These are phyloP conservation scores for Emydoidea blandingii DNA, from an alignment of 2,797 vertebrate genomes.

Conservation along the genomic window DNA sequence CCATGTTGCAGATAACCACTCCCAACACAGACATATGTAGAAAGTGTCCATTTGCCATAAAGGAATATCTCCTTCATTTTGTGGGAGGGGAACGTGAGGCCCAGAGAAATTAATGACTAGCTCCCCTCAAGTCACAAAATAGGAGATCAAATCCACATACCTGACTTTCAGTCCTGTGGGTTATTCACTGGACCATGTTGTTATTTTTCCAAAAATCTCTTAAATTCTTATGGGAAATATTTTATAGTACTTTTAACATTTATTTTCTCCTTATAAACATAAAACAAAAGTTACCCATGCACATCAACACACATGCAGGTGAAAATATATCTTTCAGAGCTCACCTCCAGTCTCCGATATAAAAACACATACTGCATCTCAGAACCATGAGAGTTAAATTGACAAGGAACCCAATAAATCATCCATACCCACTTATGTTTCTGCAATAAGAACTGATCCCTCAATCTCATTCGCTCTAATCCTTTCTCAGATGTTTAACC, in stretches of 20 bases:
- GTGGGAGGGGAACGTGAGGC: background rate
- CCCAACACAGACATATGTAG: background rate
- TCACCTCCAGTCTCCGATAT: background rate
- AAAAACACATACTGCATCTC: background rate
- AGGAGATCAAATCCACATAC: background rate
- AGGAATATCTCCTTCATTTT: background rate
- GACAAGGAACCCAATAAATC: background rate
- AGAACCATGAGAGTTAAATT: background rate
- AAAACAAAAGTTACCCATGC: background rate
- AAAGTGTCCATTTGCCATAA: background rate
- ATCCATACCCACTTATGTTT: background rate
- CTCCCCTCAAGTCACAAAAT: background rate
- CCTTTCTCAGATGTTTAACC: background rate
- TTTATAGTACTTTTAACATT: background rate
- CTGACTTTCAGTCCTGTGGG: background rate
- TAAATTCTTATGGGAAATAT: background rate
- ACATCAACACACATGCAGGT: background rate
- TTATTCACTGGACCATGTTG: background rate
- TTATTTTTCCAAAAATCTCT: background rate
- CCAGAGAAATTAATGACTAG: rapidly evolving
- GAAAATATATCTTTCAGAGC: background rate
- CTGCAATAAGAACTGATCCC: background rate
- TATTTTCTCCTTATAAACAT: background rate
- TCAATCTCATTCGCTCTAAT: background rate
- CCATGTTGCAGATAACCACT: background rate